Base-by-base conservation (phyloP, 2,797 vertebrate genomes). In the Sebastes aleutianus region DNA sequence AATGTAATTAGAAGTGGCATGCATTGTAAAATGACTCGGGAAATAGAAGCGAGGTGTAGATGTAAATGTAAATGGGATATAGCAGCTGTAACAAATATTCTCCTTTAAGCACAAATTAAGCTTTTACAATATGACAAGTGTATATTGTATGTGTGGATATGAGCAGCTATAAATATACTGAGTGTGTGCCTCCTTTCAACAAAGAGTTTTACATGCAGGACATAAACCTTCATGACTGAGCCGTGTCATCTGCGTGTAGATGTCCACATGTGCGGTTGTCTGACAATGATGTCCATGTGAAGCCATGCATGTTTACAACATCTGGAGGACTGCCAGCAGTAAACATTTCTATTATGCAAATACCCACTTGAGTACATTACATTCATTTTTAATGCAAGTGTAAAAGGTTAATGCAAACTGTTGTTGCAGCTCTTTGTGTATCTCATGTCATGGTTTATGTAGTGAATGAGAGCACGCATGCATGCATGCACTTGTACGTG, bases 1-100 rank as follows among this genome's bases (percentile, higher is more conserved):
- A 57, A 66, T 53, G 36, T 74, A 65, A 74, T 76, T 70, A 39
- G 24, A 70, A 81, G 22, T 39, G 78, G 4, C 36, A 3, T 9
- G 0, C 12, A 22, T 16, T n/a, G 56, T n/a, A 20, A 61, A 39
- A 34, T n/a, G 61, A 70, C 26, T 56, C 29, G 8, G 8, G 39
- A 31, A 36, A 59, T 2, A 27, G 26, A 34, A 50, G 14, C 31
- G 12, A 4, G 3, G 27, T 64, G 50, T 10, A 57, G 69, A 65
- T 54, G 61, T 18, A 3, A 14, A n/a, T 36, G 16, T n/a, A 34
- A 62, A 63, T 34, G 39, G 5, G 13, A 14, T 32, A 1, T 8
- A 61, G 9, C 18, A 50, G 39, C 70, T 63, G 24, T 6, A 32
- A 36, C 29, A 57, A 61, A 71, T 2, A 3, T 50, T 58, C 22